A percentile compares a stretch with the other conserved stretches of the same genome.
Conservation (phyloP, 2,888 invertebrate genomes). For the Drosophila falleni region DNA sequence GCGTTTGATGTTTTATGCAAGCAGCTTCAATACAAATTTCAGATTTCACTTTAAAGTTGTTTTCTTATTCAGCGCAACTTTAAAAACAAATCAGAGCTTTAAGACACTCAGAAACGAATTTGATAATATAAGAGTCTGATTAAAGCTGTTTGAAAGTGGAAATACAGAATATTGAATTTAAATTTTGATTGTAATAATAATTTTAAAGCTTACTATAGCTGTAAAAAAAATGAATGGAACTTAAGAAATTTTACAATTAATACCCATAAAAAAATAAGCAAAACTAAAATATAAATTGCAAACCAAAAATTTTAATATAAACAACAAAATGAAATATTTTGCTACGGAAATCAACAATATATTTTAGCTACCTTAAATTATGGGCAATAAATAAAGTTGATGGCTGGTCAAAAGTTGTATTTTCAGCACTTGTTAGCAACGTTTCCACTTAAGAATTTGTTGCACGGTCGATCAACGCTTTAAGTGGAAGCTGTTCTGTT, state of each 20-base stretch:
- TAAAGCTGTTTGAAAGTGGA: too few species aligned
- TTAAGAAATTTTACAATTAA: too few species aligned
- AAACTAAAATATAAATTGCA: neutral
- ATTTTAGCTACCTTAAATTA: neutral
- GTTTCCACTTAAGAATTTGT: conserved; percentile 13
- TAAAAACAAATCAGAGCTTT: neutral
- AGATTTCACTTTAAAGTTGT: conserved; percentile 23
- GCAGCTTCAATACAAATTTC: conserved; percentile 31
- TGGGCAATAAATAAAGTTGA: neutral
- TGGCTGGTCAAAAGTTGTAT: neutral
- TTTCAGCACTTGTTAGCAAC: conserved; percentile 6
- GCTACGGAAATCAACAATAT: neutral
- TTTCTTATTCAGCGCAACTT: neutral
- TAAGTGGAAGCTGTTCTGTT: conserved; percentile 46
- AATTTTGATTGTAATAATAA: too few species aligned
- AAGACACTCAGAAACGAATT: neutral
- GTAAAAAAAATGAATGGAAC: too few species aligned
- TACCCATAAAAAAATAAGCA: neutral
- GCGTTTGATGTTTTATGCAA: conserved; percentile 77
- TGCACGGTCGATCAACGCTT: conserved; percentile 35
- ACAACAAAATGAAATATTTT: neutral
- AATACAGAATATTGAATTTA: too few species aligned
- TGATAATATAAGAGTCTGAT: neutral
- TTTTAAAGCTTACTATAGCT: too few species aligned
- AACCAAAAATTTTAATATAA: neutral